These are phyloP conservation scores for Spea hammondii DNA, from an alignment of 2,797 vertebrate genomes.

Conservation along the genomic window DNA sequence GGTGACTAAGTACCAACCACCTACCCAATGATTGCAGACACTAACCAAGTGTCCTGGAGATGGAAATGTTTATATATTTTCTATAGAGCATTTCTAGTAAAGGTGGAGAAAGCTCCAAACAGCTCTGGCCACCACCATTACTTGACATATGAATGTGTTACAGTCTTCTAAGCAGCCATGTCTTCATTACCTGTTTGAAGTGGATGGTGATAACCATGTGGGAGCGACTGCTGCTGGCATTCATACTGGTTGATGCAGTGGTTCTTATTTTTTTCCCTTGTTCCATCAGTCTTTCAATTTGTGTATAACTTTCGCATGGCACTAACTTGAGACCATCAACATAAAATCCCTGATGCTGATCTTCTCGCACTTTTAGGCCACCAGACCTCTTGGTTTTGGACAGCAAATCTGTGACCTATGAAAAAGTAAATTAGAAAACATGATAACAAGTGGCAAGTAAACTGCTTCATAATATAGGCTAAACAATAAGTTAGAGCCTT, in stretches of 20 bases:
- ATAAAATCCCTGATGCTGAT: constrained; percentile 83
- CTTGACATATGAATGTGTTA: neutral
- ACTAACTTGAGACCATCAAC: constrained; percentile 80
- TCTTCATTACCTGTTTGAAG: constrained; percentile 74
- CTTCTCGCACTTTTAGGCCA: constrained; percentile 80
- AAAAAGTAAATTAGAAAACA: neutral
- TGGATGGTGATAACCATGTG: constrained; percentile 84
- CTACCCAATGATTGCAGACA: too few species aligned
- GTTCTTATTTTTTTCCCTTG: constrained; percentile 81
- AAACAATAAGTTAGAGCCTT: neutral
- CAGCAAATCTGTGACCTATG: constrained; percentile 81
- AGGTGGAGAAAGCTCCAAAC: too few species aligned
- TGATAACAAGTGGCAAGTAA: neutral
- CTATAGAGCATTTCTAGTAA: too few species aligned
- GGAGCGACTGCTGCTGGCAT: constrained; percentile 83
- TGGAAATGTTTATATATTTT: too few species aligned
- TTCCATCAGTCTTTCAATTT: constrained; percentile 81
- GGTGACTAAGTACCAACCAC: too few species aligned
- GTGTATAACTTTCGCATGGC: constrained; percentile 75
- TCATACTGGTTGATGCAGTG: constrained; percentile 81
- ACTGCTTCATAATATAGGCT: neutral
- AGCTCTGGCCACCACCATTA: too few species aligned
- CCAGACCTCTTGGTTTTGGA: constrained; percentile 66
- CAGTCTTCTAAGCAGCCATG: neutral
- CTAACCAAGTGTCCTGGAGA: too few species aligned